These are phyloP conservation scores for Eurystomus gularis DNA, from an alignment of 2,113 vertebrate genomes.

Conservation along the genomic window DNA sequence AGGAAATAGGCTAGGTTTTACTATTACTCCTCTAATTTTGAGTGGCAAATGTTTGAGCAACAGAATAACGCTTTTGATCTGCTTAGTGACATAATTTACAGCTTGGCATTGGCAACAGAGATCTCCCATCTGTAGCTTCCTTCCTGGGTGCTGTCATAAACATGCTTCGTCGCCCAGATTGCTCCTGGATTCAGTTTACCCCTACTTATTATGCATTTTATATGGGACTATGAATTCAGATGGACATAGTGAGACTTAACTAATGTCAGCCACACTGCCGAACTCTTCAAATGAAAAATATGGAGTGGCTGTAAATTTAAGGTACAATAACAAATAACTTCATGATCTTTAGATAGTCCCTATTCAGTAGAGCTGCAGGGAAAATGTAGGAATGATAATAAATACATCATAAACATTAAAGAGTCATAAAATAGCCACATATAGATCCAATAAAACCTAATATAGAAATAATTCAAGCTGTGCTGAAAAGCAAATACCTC, in stretches of 20 bases:
- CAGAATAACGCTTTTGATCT: background rate
- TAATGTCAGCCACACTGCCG: background rate
- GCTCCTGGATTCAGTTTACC: background rate
- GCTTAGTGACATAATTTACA: background rate
- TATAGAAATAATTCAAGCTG: constrained; percentile 53
- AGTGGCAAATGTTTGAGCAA: background rate
- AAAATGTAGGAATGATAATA: constrained; percentile 54
- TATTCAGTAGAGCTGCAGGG: background rate
- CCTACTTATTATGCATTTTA: background rate
- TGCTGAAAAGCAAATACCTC: constrained; percentile 9
- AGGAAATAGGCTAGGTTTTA: background rate
- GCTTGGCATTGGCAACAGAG: background rate
- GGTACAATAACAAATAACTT: background rate
- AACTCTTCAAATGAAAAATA: background rate
- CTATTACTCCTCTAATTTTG: background rate
- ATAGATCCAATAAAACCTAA: constrained; percentile 50
- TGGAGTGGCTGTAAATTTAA: background rate
- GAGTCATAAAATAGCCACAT: constrained; percentile 44
- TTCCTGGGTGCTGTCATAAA: background rate
- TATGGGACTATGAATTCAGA: background rate
- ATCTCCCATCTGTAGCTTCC: background rate
- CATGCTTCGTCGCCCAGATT: background rate
- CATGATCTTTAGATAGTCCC: background rate
- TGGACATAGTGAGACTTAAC: background rate
- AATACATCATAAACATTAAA: constrained; percentile 62